Base-by-base conservation (phyloP, 2,113 vertebrate species). In the Hemicordylus capensis region DNA sequence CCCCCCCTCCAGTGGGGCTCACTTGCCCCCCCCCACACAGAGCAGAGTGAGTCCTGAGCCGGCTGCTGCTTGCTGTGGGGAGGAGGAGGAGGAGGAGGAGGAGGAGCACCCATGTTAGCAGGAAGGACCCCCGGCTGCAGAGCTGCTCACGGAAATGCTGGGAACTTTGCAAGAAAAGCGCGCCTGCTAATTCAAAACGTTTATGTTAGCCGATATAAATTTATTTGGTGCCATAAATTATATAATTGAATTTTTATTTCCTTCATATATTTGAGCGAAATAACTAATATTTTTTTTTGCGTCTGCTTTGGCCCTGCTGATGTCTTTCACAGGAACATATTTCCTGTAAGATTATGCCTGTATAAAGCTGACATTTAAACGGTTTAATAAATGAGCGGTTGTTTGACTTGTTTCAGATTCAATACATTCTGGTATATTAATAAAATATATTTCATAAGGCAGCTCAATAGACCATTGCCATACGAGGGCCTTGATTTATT, bases 181-280 rank as follows among this genome's bases (percentile, higher is more conserved):
- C 80, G 89, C 93, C 92, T 87, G 91, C 92, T 94, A 94, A 94
- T 93, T 90, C 92, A 83, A 89, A 93, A 85, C 92, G 86, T 93
- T 95, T 95, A 92, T 93, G 95, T 91, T 74, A 91, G 92, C 94
- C 93, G 88, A 93, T 95, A 96, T 87, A 95, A 94, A 96, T 97
- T 96, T 96, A 96, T 95, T 95, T 94, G 93, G 94, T 77, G 90
- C 91, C 91, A 90, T 97, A 96, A 96, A 94, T 95, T 95, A 93
- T 92, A 96, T 96, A 96, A 96, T 96, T 96, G 95, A 95, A 95
- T 93, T 96, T 96, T 96, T 96, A 96, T 96, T 94, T 93, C 95
- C 92, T 93, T 94, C 95, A 95, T 96, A 94, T 95, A 95, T 97
- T 96, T 93, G 90, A 75, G 89, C 88, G 90, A 93, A 95, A 95